Evolutionary conservation across 1,140 invertebrate species (phyloP), one percentile per base, ranked within the genome.

Genomic region (Drosophila tsacasi): DNA sequence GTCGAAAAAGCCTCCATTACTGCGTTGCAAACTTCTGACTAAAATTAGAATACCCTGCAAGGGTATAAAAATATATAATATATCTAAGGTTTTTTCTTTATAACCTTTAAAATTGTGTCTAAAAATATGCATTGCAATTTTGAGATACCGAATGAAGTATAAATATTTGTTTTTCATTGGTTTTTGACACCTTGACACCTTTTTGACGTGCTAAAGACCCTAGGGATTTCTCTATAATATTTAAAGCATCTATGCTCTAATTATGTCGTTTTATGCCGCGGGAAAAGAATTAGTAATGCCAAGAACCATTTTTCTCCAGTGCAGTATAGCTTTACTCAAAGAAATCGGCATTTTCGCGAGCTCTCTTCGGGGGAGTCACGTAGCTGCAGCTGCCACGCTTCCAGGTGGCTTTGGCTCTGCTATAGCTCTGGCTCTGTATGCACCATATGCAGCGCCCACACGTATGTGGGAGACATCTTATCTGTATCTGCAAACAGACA

Each of bases 401-500:
- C 25, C 83, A 86, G 83, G 83, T 86, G 65, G 44, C 47, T 60
- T 46, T 47, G 64, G 42, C 52, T 55, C 52, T 9, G 4, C 32
- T 46, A 35, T 50, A 25, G 49, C 72, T 49, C 19, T 30, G 50
- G 47, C n/a, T 58, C 67, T 71, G 54, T 54, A 17, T 74, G 77
- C 65, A 62, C 49, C 69, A 85, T 85, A 85, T 85, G 79, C 76
- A 39, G 63, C 57, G 50, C 47, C 49, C 77, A 64, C 78, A 75
- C 72, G 19, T 35, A 73, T 40, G 50, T 35, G 23, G 37, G 17
- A 35, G 57, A 62, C 58, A 62, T 79, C 76, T 79, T 79, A 79
- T 79, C 76, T 75, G 65, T 87, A 89, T 87, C 84, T 81, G 84
- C 81, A 89, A 87, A 84, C 77, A 87, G 79, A 87, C 69, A 71